Percentiles rank a stretch among this genome's conserved stretches.
These are phyloP conservation scores for Euplagia quadripunctaria DNA, from an alignment of 2,888 invertebrate genomes.

Conservation along the genomic window DNA sequence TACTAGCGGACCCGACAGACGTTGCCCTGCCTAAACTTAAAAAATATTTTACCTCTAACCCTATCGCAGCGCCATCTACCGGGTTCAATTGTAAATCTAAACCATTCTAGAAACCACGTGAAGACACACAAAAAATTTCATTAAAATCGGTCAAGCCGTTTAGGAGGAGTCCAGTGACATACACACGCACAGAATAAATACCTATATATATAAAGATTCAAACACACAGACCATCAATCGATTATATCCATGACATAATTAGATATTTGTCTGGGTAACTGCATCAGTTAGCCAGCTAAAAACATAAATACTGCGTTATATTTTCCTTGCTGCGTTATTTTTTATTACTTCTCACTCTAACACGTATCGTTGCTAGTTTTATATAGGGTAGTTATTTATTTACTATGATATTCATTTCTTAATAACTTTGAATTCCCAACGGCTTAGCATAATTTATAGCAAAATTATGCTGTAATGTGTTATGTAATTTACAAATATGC, in stretches of 20 bases:
- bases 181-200: no score
- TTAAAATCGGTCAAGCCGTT: no score
- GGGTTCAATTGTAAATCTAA: no score
- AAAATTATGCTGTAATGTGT: neutral
- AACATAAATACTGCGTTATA: neutral
- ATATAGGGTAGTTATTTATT: neutral
- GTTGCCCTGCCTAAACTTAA: no score
- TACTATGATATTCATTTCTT: neutral
- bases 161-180: no score
- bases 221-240: neutral
- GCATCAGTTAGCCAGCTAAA: neutral
- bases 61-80: no score
- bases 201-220: no score
- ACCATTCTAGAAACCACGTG: no score
- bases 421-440: slow-evolving; percentile 1
- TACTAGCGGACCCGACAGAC: no score
- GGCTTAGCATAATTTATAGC: neutral
- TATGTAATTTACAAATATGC: neutral
- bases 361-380: neutral
- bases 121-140: no score
- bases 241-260: neutral
- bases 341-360: neutral
- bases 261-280: neutral
- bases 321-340: neutral
- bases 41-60: no score